Conservation (phyloP, 1,140 invertebrate species). For the Drosophila baimaii region DNA sequence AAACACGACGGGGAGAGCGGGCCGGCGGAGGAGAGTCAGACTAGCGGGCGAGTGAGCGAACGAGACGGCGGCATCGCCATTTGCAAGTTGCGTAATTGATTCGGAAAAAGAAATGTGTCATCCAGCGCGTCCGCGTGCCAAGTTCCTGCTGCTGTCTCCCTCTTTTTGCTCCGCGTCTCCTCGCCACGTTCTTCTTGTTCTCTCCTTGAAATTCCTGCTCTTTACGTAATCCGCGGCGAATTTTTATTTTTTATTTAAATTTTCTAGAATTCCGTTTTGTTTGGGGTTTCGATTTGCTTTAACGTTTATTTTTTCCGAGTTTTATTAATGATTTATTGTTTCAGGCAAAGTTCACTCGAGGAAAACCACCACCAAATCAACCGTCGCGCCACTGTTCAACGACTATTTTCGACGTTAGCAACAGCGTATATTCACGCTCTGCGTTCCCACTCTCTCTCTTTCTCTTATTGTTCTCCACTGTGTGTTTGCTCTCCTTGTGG, state of each 20-base stretch:
- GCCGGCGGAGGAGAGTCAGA: constrained; percentile 1
- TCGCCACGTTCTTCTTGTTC: constrained; percentile 1
- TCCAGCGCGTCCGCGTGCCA: constrained; percentile 48
- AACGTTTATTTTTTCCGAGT: constrained; percentile 26
- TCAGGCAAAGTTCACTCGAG: constrained; percentile 71
- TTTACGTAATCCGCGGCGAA: constrained; percentile 71
- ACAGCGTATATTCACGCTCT: constrained; percentile 48
- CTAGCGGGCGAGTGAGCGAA: constrained; percentile 20
- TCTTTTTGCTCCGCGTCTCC: constrained; percentile 30
- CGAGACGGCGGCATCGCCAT: constrained; percentile 57
- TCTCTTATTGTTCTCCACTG: constrained; percentile 21
- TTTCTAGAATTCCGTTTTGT: constrained; percentile 13
- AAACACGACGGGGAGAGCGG: constrained; percentile 48
- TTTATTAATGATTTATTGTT: constrained; percentile 55
- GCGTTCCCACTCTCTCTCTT: constrained; percentile 31
- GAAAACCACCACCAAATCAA: constrained; percentile 59
- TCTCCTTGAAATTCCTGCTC: constrained; percentile 31
- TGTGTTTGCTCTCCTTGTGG: constrained; percentile 58
- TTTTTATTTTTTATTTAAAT: constrained; percentile 18
- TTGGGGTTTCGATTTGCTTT: constrained; percentile 20
- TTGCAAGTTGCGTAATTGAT: constrained; percentile 79
- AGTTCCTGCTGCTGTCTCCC: constrained; percentile 69
- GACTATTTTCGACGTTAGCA: constrained; percentile 81
- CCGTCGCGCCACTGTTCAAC: constrained; percentile 63
- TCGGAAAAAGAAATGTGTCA: constrained; percentile 76